These are phyloP conservation scores for Drosophila lacteicornis DNA, from an alignment of 1,140 invertebrate genomes.

Conservation along the genomic window DNA sequence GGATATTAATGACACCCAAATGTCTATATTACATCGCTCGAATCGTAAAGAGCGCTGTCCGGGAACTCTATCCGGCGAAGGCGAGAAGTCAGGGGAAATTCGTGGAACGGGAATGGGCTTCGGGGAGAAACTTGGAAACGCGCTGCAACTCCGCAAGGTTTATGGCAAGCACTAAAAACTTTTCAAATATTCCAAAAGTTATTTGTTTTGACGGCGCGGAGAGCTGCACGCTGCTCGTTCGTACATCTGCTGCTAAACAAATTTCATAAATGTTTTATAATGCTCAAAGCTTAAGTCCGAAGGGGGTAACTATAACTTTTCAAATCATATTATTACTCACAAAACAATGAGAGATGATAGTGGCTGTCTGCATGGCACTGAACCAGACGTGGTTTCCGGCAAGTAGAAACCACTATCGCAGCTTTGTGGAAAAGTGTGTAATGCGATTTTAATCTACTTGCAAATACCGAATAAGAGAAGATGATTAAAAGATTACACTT, in stretches of 20 bases:
- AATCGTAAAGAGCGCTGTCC: not conserved
- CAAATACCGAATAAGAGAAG: not conserved
- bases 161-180: conserved; percentile 30
- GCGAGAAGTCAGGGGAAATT: not conserved
- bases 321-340: conserved; percentile 24
- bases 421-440: not conserved
- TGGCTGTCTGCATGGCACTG: conserved; percentile 1
- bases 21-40: conserved; percentile 36
- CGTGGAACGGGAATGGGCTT: not conserved
- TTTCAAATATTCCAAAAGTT: conserved; percentile 33
- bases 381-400: not conserved
- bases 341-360: conserved; percentile 11
- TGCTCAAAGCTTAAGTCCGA: not conserved
- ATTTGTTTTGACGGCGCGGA: conserved; percentile 14
- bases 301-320: conserved; percentile 22
- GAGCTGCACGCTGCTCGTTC: not conserved
- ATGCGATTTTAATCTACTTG: not conserved
- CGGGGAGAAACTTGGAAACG: conserved; percentile 9
- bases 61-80: too few relatives aligned
- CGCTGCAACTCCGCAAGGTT: conserved; percentile 19
- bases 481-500: not conserved
- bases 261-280: conserved; percentile 25
- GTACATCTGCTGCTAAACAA: conserved; percentile 1
- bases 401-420: not conserved
- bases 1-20: conserved; percentile 35